These are phyloP conservation scores for Mycteria americana DNA, from an alignment of 2,797 vertebrate genomes.

Conservation along the genomic window DNA sequence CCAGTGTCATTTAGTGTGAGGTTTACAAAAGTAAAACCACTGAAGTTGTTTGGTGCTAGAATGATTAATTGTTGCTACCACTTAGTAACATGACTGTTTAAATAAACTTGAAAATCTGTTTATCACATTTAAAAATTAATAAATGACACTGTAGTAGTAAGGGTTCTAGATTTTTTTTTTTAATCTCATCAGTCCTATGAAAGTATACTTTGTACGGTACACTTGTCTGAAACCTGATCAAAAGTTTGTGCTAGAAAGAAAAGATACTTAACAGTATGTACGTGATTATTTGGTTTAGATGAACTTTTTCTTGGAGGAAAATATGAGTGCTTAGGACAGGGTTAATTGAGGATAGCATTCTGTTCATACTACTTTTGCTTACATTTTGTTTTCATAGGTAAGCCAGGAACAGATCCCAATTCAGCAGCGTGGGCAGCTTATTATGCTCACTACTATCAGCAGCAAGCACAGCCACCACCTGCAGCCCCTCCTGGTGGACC, in stretches of 20 bases:
- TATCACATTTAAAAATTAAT: not conserved
- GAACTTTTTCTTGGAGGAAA: not conserved
- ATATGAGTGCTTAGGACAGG: not conserved
- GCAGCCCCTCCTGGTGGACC: constrained; percentile 90
- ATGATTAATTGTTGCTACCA: not conserved
- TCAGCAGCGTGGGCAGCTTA: constrained; percentile 99
- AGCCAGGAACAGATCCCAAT: constrained; percentile 96
- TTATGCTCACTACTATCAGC: constrained; percentile 96
- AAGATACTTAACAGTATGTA: not conserved
- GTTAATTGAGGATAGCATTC: not conserved
- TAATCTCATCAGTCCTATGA: not conserved
- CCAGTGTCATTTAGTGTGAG: constrained; percentile 15
- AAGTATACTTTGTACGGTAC: not conserved
- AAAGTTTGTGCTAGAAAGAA: not conserved
- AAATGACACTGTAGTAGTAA: not conserved
- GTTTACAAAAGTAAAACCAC: not conserved
- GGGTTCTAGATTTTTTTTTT: not conserved
- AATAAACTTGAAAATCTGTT: not conserved
- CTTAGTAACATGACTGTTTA: not conserved
- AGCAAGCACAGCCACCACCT: constrained; percentile 96
- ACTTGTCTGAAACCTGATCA: not conserved
- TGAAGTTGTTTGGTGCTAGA: not conserved
- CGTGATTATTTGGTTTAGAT: not conserved
- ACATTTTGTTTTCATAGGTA: constrained; percentile 78
- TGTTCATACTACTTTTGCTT: not conserved